Base-by-base conservation (phyloP, 2,888 invertebrate species). In the Sycophila texana region DNA sequence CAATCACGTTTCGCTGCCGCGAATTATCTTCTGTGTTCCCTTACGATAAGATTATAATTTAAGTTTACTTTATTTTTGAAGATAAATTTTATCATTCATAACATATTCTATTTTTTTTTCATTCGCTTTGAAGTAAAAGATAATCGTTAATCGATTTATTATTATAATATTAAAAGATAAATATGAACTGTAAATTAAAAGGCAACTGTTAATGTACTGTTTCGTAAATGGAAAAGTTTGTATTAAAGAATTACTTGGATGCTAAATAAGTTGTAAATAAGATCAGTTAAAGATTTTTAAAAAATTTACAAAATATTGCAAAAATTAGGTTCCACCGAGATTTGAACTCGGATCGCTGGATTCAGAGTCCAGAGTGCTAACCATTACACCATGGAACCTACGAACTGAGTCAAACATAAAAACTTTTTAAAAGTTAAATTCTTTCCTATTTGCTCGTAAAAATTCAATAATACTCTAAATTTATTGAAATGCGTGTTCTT, bases 331-430 rank as follows among this genome's bases (percentile, higher is more conserved):
- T 92, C 94, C 94, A 94, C 94, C 94, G 94, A 94, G 94, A 94
- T 93, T 94, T 94, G 94, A 94, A 94, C 94, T 94, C 94, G 94
- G 94, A 94, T 94, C 94, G 94, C 93, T 94, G 94, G 94, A 94
- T 94, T 94, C 94, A 94, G 92, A 94, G 94, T 94, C 94, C 94
- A 94, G 93, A 94, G 94, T 94, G 94, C 94, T 94, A 93, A 94
- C 94, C 94, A 92, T 94, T 94, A 94, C 93, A 94, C 93, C 93
- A 94, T 93, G 93, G 93, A 91, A 93, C 94, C 94, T 7, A 39
- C 39, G 39, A 5, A 39, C 4, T 0, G 39, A 39, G 7, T 39
- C 4, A 4, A 7, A 7, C 3, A 7, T 39, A 39, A 4, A 39
- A 39, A 7, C 7, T 39, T 39, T 39, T 7, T 39, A 7, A 7